Evolutionary conservation across 2,888 invertebrate genomes (phyloP).

Genomic region (Epinotia ramella): DNA sequence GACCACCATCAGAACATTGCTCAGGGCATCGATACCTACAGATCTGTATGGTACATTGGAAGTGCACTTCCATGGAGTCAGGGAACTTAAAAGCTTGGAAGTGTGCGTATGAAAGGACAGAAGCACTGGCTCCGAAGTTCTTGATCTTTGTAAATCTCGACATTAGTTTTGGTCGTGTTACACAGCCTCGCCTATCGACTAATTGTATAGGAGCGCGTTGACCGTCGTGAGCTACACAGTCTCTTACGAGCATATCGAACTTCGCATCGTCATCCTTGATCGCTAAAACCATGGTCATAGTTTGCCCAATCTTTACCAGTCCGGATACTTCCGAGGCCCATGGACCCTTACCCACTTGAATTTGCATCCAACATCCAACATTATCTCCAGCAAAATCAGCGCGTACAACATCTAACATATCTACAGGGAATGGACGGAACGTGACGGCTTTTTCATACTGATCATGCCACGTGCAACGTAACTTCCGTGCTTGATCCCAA

Average conservation of each 20-base stretch:
- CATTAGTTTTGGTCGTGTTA: conserved; percentile 96
- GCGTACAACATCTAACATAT: conserved; percentile 97
- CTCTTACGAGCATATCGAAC: conserved; percentile 97
- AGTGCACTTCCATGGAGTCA: conserved; percentile 98
- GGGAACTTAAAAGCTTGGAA: conserved; percentile 98
- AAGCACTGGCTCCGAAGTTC: conserved; percentile 97
- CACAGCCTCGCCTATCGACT: conserved; percentile 96
- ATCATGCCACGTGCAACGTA: conserved; percentile 98
- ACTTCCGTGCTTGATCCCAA: conserved; percentile 97
- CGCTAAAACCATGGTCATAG: conserved; percentile 98
- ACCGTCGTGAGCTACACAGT: conserved; percentile 97
- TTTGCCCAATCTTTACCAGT: conserved; percentile 97
- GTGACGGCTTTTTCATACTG: conserved; percentile 98
- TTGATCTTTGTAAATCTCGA: conserved; percentile 97
- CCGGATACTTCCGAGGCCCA: conserved; percentile 98
- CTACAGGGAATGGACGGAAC: conserved; percentile 97
- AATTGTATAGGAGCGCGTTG: conserved; percentile 96
- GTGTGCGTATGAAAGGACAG: conserved; percentile 95
- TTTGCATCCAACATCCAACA: conserved; percentile 99
- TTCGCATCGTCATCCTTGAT: conserved; percentile 98
- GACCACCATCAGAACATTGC: conserved; percentile 91
- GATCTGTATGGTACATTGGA: conserved; percentile 97
- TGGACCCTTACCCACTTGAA: conserved; percentile 97
- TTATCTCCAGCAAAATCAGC: conserved; percentile 98
- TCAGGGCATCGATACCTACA: conserved; percentile 97